Percentiles rank a stretch among this genome's conserved stretches.
These are phyloP conservation scores for Serrognathus titanus DNA, from an alignment of 2,888 invertebrate genomes.

Conservation along the genomic window DNA sequence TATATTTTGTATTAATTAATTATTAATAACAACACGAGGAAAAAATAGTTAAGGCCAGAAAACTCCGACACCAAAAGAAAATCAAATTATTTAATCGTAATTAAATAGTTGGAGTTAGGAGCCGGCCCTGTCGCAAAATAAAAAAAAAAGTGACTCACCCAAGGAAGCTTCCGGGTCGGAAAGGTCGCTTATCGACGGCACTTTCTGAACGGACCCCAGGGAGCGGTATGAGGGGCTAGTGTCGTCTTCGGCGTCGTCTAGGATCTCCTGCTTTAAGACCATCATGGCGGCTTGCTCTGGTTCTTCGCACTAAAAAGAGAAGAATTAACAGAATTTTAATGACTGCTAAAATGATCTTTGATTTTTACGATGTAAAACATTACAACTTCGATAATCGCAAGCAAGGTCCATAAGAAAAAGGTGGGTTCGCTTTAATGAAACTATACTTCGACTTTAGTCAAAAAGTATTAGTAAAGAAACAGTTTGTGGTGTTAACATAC, in stretches of 20 bases:
- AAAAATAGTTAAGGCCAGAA: too few species aligned
- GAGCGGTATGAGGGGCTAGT: constrained; percentile 54
- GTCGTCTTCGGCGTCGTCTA: constrained; percentile 61
- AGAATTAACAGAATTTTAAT: neutral
- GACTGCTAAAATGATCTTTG: neutral
- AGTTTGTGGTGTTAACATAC: too few species aligned
- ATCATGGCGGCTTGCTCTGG: constrained; percentile 37
- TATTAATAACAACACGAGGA: too few species aligned
- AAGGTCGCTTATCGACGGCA: constrained; percentile 86
- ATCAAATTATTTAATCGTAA: too few species aligned
- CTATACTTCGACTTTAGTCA: too few species aligned
- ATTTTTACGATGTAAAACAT: neutral
- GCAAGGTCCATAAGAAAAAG: too few species aligned
- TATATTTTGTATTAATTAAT: too few species aligned
- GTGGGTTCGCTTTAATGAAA: too few species aligned
- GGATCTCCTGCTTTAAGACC: constrained; percentile 56
- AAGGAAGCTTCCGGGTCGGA: constrained; percentile 87
- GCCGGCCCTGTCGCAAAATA: neutral
- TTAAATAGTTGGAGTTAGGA: too few species aligned
- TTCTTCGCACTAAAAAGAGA: constrained; percentile 43
- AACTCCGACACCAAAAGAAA: too few species aligned
- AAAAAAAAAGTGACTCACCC: constrained; percentile 61
- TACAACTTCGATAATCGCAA: too few species aligned
- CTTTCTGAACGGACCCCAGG: constrained; percentile 70
- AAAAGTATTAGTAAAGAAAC: too few species aligned